Base-by-base conservation (phyloP, 1,140 invertebrate genomes). In the Wasmannia auropunctata region DNA sequence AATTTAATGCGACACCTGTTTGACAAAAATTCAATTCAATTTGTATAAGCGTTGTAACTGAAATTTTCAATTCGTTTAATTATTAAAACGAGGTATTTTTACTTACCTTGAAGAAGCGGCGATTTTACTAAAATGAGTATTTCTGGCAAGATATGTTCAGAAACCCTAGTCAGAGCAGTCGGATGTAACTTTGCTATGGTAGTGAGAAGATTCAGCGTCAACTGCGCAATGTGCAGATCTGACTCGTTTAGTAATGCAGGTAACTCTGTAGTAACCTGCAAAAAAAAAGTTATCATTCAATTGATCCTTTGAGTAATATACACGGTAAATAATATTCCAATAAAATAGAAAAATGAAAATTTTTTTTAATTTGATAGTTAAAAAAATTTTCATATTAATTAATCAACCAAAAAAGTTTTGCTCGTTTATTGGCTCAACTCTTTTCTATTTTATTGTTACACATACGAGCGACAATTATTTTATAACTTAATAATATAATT, bases 161-260 rank as follows among this genome's bases (percentile, higher is more conserved):
- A 96, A 25, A 97, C 96, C 54, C 95, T 96, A 7, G 96, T 96
- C 22, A 98, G 94, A 16, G 97, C 97, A 80, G 95, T 93, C n/a
- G 97, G 96, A 93, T 97, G 96, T 70, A 96, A 93, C 88, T 96
- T 95, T 72, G 97, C 97, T 63, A 98, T 97, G n/a, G 97, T 97
- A 49, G 97, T 97, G 34, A 98, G 95, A 54, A 98, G 95, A 37
- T 97, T 96, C 62, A 98, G 96, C 51, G 97, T 98, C 90, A 98
- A 97, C 95, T 99, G 98, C 54, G 99, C 98, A 91, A 99, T 98
- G 95, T 99, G 98, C 49, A 99, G 95, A 95, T 99, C 99, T 65
- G 98, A 96, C 94, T 99, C 99, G 91, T 97, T 98, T 72, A 99
- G 96, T 31, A 99, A 95, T 54, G 98, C 97, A 54, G 98, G 98